Conservation (phyloP, 2,113 vertebrate genomes). For the Ciconia boyciana region DNA sequence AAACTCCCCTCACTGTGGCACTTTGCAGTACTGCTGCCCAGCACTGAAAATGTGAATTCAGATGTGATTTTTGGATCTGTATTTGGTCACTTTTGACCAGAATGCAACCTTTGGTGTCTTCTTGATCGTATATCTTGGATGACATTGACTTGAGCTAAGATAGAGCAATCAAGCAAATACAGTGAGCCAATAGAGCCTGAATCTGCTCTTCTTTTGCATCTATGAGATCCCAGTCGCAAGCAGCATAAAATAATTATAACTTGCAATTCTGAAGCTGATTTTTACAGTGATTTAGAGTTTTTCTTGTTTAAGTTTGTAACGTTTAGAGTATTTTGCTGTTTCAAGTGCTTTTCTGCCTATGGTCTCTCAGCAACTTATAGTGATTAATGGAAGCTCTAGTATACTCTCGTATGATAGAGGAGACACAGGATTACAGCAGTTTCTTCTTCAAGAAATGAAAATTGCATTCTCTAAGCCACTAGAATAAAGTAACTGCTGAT, state of each 20-base stretch:
- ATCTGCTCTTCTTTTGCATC: neutral
- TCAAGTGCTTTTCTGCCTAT: neutral
- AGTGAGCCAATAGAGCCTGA: neutral
- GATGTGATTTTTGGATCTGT: neutral
- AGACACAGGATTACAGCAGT: slow-evolving; percentile 10
- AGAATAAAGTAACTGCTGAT: slow-evolving; percentile 40
- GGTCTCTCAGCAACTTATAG: neutral
- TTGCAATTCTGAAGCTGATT: neutral
- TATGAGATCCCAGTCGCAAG: neutral
- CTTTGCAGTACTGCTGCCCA: neutral
- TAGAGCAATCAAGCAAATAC: neutral
- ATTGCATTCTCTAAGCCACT: slow-evolving; percentile 20
- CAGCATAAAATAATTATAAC: neutral
- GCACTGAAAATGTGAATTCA: neutral
- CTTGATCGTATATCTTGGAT: neutral
- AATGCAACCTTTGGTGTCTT: neutral
- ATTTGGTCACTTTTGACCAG: neutral
- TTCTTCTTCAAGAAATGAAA: slow-evolving; percentile 52
- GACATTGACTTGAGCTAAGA: neutral
- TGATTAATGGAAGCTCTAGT: slow-evolving; percentile 26
- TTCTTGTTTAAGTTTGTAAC: neutral
- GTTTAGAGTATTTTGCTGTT: neutral
- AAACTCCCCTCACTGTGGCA: neutral
- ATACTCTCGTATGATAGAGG: neutral
- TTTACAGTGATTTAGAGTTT: neutral